phyloP scores from a whole-genome alignment of 2,113 vertebrate genomes.

The Phalacrocorax brasilianus region DNA sequence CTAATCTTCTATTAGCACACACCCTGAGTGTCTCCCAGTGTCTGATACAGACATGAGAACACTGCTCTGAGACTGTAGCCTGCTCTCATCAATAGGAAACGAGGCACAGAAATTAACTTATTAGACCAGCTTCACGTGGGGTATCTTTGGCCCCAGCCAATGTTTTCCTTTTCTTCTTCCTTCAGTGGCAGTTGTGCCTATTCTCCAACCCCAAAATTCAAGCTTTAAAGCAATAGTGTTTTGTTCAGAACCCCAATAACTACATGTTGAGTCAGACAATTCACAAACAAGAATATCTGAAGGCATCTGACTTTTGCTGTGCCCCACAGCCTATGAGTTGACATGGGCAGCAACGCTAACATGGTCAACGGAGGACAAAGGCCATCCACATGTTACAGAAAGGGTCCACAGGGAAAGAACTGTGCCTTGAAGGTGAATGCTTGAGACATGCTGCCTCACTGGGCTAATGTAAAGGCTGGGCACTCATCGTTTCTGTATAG shows the following conservation, averaged over 20 bases:
- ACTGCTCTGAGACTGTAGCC: not conserved
- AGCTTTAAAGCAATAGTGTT: not conserved
- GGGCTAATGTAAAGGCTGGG: not conserved
- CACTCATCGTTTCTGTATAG: not conserved
- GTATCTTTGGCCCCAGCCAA: not conserved
- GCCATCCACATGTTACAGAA: not conserved
- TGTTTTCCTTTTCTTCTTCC: not conserved
- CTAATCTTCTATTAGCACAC: not conserved
- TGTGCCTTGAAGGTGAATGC: not conserved
- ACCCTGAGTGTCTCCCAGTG: not conserved
- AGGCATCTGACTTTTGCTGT: too few species aligned
- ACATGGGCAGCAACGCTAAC: too few species aligned
- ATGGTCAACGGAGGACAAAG: too few species aligned
- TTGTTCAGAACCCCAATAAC: not conserved
- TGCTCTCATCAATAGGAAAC: not conserved
- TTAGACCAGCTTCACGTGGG: not conserved
- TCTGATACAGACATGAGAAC: accelerated
- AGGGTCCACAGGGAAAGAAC: not conserved
- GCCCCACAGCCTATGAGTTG: not conserved
- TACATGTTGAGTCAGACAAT: too few species aligned
- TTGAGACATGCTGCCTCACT: not conserved
- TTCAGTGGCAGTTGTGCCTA: not conserved
- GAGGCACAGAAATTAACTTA: not conserved
- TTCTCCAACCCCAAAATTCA: not conserved
- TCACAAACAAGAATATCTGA: not conserved